Percentiles rank a stretch among this genome's conserved stretches.
phyloP scores from a whole-genome alignment of 2,113 vertebrate species.

The Copsychus sechellarum region DNA sequence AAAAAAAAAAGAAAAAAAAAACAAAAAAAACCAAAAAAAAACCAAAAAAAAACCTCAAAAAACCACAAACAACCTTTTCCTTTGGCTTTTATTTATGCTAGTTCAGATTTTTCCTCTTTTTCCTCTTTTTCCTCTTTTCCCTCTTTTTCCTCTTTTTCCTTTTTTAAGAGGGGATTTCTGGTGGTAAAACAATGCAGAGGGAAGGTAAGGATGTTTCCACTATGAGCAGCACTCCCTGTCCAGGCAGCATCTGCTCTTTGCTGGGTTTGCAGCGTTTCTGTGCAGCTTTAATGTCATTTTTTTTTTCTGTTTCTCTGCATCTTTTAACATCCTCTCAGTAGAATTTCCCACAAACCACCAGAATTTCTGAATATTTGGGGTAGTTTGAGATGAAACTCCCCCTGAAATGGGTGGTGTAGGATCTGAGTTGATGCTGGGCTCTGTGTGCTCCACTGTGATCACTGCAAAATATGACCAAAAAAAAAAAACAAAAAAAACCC shows the following conservation, averaged over 20 bases:
- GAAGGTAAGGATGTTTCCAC: neutral
- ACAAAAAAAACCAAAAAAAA: neutral
- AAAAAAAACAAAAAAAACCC: accelerated
- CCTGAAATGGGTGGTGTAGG: neutral
- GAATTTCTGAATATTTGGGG: neutral
- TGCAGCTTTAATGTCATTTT: neutral
- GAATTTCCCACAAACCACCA: neutral
- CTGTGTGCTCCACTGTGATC: neutral
- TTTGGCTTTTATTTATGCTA: neutral
- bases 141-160: neutral
- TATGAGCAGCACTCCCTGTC: neutral
- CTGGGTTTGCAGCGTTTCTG: neutral
- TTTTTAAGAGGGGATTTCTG: neutral
- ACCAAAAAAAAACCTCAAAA: too few relatives aligned
- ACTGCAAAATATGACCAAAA: neutral
- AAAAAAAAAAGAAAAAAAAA: neutral
- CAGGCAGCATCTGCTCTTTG: neutral
- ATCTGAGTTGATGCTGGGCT: neutral
- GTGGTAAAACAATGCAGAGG: neutral
- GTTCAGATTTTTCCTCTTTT: neutral
- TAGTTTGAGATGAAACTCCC: neutral
- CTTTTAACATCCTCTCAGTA: neutral
- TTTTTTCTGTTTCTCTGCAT: neutral
- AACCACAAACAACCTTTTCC: too few relatives aligned
- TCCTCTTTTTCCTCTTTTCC: neutral